phyloP scores from a whole-genome alignment of 2,113 vertebrate species.

The Polypterus senegalus region DNA sequence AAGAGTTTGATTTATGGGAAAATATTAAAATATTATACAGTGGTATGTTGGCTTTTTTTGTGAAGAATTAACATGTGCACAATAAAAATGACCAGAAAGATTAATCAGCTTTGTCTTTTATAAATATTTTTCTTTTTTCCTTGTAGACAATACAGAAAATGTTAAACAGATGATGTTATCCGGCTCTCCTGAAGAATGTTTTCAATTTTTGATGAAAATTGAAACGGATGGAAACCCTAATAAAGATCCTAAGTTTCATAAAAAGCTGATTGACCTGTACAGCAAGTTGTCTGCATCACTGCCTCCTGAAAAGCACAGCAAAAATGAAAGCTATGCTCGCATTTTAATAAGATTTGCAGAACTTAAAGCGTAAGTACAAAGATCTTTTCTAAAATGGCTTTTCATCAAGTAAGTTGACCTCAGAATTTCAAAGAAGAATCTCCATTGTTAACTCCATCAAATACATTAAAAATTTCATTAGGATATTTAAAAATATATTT shows the following conservation, averaged over 20 bases:
- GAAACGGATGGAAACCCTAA: constrained; percentile 68
- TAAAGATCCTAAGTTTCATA: constrained; percentile 54
- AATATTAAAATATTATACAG: not conserved
- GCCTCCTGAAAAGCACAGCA: constrained; percentile 67
- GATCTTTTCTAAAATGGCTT: not conserved
- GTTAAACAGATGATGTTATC: constrained; percentile 65
- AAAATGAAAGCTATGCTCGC: constrained; percentile 72
- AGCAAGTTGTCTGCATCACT: constrained; percentile 68
- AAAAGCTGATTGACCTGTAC: constrained; percentile 73
- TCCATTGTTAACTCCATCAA: not conserved
- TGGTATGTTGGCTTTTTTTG: not conserved
- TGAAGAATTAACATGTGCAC: not conserved
- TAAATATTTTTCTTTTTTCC: not conserved
- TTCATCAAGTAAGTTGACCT: no score
- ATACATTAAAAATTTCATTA: not conserved
- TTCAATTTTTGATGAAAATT: constrained; percentile 59
- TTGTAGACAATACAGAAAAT: constrained; percentile 66
- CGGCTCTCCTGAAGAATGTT: constrained; percentile 74
- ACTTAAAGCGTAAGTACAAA: constrained; percentile 74
- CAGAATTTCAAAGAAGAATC: not conserved
- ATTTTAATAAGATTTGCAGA: constrained; percentile 87
- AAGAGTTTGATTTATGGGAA: not conserved
- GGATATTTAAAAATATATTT: not conserved
- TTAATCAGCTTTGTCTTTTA: not conserved
- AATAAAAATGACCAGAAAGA: not conserved